A percentile compares a stretch with the other conserved stretches of the same genome.
Conservation (phyloP, 1,140 invertebrate species). For the Dreissena rostriformis region DNA sequence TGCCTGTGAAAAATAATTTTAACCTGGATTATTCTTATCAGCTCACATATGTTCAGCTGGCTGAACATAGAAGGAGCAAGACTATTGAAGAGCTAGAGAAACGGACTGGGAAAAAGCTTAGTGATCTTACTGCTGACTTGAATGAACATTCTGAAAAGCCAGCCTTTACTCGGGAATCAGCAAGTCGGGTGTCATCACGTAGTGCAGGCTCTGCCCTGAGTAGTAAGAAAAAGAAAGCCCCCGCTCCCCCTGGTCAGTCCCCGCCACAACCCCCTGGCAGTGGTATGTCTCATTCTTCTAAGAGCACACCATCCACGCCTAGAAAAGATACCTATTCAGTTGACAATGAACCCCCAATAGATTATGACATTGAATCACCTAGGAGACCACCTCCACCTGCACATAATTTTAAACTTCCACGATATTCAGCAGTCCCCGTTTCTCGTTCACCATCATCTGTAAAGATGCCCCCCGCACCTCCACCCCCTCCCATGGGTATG, state of each 20-base stretch:
- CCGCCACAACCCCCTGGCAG: constrained; percentile 15
- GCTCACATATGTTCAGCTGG: constrained; percentile 69
- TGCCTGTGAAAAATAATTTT: constrained; percentile 69
- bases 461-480: constrained; percentile 10
- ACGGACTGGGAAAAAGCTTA: constrained; percentile 62
- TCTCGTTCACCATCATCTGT: not conserved
- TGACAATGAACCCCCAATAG: constrained; percentile 64
- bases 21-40: constrained; percentile 68
- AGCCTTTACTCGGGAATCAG: constrained; percentile 35
- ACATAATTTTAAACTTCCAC: constrained; percentile 28
- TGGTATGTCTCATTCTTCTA: not conserved
- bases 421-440: constrained; percentile 4
- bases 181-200: constrained; percentile 32
- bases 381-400: constrained; percentile 26
- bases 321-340: constrained; percentile 12
- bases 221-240: constrained; percentile 70
- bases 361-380: constrained; percentile 65
- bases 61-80: constrained; percentile 63
- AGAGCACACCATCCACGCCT: constrained; percentile 28
- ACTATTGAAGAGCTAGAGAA: constrained; percentile 60
- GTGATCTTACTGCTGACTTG: constrained; percentile 60
- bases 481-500: constrained; percentile 25
- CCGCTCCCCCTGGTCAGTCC: constrained; percentile 47
- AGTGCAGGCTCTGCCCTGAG: constrained; percentile 64
- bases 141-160: constrained; percentile 42